Conservation (phyloP, 2,797 vertebrate genomes). For the Oreochromis mossambicus region DNA sequence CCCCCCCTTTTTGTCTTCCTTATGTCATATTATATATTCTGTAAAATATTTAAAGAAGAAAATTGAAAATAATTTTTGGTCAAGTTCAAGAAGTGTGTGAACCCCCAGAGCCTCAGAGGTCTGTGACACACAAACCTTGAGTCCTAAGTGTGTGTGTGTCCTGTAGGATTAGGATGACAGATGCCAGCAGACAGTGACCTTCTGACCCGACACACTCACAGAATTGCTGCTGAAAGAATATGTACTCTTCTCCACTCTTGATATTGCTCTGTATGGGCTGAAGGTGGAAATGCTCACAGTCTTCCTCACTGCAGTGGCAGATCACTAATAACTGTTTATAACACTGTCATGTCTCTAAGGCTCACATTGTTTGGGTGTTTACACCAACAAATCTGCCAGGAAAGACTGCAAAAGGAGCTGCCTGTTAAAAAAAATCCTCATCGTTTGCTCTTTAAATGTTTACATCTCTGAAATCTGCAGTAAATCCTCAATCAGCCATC, state of each 20-base stretch:
- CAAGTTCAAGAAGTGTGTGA: background rate
- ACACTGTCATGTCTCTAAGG: background rate
- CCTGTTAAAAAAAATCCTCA: background rate
- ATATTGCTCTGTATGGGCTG: background rate
- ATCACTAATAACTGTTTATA: background rate
- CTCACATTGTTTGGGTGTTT: background rate
- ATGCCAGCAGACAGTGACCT: background rate
- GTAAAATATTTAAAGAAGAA: background rate
- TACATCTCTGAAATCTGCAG: background rate
- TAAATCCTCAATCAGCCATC: background rate
- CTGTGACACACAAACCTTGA: background rate
- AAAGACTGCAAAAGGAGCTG: background rate
- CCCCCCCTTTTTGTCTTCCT: background rate
- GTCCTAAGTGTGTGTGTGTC: background rate
- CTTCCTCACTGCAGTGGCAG: background rate
- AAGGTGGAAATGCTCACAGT: background rate
- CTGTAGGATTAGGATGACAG: background rate
- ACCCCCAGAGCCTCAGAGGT: background rate
- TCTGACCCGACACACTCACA: background rate
- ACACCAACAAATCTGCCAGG: background rate
- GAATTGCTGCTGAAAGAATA: background rate
- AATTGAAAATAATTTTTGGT: background rate
- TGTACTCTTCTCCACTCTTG: background rate
- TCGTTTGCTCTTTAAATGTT: background rate
- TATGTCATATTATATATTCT: background rate